Evolutionary conservation across 2,888 invertebrate genomes (phyloP).

Genomic region (Polymixis flavicincta): DNA sequence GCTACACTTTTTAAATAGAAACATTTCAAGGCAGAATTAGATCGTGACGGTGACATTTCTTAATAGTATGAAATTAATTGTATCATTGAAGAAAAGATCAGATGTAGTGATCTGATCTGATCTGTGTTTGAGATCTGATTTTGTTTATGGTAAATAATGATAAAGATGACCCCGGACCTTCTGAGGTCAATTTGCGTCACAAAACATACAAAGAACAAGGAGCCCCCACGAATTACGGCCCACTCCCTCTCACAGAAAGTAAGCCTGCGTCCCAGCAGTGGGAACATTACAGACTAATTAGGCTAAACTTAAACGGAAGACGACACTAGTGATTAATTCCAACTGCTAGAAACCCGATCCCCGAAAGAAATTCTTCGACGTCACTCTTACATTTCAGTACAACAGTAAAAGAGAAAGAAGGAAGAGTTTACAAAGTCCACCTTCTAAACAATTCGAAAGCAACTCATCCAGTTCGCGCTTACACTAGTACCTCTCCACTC

Average conservation of each 20-base stretch:
- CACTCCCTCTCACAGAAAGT: neutral
- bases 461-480: neutral
- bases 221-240: neutral
- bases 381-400: neutral
- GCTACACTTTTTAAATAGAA: neutral
- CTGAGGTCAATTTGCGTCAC: neutral
- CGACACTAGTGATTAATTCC: neutral
- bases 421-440: neutral
- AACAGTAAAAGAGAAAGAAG: neutral
- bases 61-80: neutral
- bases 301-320: neutral
- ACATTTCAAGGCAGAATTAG: neutral
- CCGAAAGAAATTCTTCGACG: too few species aligned
- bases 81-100: neutral
- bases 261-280: neutral
- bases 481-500: conserved; percentile 60
- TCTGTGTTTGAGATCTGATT: neutral
- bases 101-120: neutral
- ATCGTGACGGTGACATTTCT: neutral
- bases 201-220: neutral
- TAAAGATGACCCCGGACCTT: neutral
- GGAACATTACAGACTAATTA: neutral
- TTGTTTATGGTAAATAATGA: neutral
- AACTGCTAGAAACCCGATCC: neutral
- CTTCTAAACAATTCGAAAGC: neutral